Evolutionary conservation across 1,140 invertebrate species (phyloP).

Genomic region (Triops longicaudatus): DNA sequence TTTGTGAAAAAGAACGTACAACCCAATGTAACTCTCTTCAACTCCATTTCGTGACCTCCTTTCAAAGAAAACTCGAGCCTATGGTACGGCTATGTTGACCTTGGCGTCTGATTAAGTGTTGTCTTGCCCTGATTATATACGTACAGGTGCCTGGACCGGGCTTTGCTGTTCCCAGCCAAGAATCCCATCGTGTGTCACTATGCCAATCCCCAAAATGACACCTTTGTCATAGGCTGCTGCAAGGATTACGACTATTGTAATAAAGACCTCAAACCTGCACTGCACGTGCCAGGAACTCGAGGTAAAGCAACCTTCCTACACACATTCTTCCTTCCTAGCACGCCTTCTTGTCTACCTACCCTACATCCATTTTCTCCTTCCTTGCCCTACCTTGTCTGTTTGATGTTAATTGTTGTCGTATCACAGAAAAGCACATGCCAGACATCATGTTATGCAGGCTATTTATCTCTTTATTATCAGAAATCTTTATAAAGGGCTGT

Average conservation of each 20-base stretch:
- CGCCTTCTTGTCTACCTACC: not conserved
- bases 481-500: too few species aligned
- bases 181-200: conserved; percentile 52
- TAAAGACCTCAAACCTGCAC: conserved; percentile 44
- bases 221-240: conserved; percentile 54
- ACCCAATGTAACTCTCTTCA: not conserved
- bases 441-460: too few species aligned
- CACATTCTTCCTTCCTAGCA: conserved; percentile 13
- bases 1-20: not conserved
- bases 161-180: conserved; percentile 46
- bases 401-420: too few species aligned
- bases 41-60: not conserved
- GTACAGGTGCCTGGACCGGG: conserved; percentile 48
- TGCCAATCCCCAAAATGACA: conserved; percentile 43
- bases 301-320: conserved; percentile 33
- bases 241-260: conserved; percentile 54
- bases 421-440: too few species aligned
- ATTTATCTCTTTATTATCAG: too few species aligned
- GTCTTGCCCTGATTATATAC: not conserved
- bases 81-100: not conserved
- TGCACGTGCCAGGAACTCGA: conserved; percentile 35
- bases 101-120: conserved; percentile 18
- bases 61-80: not conserved
- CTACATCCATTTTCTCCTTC: too few species aligned
- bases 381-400: too few species aligned